Evolutionary conservation across 2,888 invertebrate genomes (phyloP), one percentile per base, ranked within the genome.

Genomic region (Parnassius orleans): DNA sequence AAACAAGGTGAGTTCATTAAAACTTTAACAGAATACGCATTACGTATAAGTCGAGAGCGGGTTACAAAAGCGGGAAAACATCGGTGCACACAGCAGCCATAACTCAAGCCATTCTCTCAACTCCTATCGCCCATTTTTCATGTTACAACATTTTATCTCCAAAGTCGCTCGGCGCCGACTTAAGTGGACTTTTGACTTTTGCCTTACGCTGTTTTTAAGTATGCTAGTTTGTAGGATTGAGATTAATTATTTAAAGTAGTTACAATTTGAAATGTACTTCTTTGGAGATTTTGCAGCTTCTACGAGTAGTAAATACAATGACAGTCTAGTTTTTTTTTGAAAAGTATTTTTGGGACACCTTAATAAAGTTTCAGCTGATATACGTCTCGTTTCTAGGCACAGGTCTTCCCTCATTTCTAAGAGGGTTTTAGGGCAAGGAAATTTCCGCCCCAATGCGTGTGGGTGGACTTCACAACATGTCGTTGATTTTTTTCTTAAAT

Each of bases 111-210:
- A 77, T 80, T 82, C 77, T 74, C 71, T 78, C 76, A 72, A 74
- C 73, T 78, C 71, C 68, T 76, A 73, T 73, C 72, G 72, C 69
- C 81, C 78, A 87, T 88, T 83, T 83, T 83, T 87, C 86, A 85
- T 84, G 79, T 80, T 77, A 74, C 78, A 78, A 72, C 80, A 78
- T 83, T 84, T 84, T 86, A 83, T 84, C 82, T 81, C 74, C 69
- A 69, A 78, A 83, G 81, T 81, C 83, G 73, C 71, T 68, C 73
- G 85, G 84, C 85, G 86, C 84, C 86, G 72, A 66, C 76, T 78
- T 81, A 80, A 83, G 83, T 82, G 80, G 79, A 77, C 81, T 81
- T 80, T 79, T 82, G 84, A 86, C 84, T 86, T 83, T 73, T 76
- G 77, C 77, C 73, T 69, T 75, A 69, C 72, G 71, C 73, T 73